phyloP scores from a whole-genome alignment of 2,797 vertebrate species.

The Oceanodroma leucorhoa region DNA sequence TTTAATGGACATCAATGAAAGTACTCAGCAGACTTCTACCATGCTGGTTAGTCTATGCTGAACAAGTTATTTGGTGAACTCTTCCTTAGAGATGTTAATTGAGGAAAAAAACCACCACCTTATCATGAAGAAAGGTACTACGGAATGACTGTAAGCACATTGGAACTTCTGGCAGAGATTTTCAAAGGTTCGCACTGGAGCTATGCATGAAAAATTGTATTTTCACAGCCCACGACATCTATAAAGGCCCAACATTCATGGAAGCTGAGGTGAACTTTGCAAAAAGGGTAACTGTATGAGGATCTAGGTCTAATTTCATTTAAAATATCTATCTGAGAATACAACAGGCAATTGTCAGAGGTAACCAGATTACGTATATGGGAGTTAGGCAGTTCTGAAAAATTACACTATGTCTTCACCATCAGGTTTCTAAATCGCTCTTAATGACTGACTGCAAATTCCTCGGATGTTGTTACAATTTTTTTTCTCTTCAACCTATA shows the following conservation, averaged over 20 bases:
- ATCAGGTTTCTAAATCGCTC: background rate
- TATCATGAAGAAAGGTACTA: background rate
- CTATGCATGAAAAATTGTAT: background rate
- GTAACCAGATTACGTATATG: background rate
- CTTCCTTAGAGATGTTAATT: background rate
- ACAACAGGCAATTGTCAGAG: background rate
- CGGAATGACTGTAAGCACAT: background rate
- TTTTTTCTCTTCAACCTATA: background rate
- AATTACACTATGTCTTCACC: background rate
- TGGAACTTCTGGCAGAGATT: background rate
- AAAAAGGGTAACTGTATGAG: background rate
- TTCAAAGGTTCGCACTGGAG: background rate
- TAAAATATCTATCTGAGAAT: background rate
- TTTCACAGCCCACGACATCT: background rate
- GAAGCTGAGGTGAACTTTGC: background rate
- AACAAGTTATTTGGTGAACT: background rate
- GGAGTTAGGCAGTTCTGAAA: background rate
- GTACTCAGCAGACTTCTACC: background rate
- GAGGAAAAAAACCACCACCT: rapidly evolving
- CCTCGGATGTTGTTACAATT: rapidly evolving
- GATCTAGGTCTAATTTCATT: background rate
- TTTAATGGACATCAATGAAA: conserved; percentile 19
- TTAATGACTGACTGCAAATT: background rate
- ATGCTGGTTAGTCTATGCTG: background rate
- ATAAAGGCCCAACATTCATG: background rate